Conservation (phyloP, 2,113 vertebrate species). For the Telmatochromis sp. region DNA sequence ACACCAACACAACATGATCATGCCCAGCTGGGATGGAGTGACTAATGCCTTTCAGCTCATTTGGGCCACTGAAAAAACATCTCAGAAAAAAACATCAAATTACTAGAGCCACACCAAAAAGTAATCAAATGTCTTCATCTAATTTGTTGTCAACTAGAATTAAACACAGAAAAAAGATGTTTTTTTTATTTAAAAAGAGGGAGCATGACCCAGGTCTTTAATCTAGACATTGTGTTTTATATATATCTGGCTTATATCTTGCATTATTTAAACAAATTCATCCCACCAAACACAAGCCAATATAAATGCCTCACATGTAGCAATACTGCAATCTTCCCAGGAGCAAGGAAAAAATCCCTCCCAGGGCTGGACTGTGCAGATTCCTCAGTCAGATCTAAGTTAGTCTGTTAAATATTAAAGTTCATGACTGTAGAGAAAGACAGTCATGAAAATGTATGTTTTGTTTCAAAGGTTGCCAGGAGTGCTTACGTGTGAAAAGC, state of each 20-base stretch:
- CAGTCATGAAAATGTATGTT: neutral
- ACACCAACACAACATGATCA: neutral
- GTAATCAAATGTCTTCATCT: neutral
- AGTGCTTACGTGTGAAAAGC: neutral
- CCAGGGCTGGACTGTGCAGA: neutral
- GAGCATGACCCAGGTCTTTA: neutral
- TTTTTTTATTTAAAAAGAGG: neutral
- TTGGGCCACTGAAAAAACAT: neutral
- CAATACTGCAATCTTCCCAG: neutral
- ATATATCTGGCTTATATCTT: neutral
- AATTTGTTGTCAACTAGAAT: neutral
- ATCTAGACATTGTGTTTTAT: neutral
- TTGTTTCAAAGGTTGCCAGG: neutral
- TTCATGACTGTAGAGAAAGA: neutral
- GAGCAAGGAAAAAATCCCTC: neutral
- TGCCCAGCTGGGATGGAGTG: neutral
- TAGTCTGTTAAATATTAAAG: neutral
- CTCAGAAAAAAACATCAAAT: neutral
- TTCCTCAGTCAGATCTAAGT: neutral
- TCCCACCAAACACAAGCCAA: neutral
- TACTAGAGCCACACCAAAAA: neutral
- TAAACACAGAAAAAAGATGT: neutral
- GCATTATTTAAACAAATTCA: neutral
- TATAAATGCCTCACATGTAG: neutral
- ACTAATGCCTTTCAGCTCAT: neutral